Percentiles rank a stretch among this genome's conserved stretches.
Evolutionary conservation across 1,140 invertebrate genomes (phyloP).

Genomic region (Eciton burchellii): DNA sequence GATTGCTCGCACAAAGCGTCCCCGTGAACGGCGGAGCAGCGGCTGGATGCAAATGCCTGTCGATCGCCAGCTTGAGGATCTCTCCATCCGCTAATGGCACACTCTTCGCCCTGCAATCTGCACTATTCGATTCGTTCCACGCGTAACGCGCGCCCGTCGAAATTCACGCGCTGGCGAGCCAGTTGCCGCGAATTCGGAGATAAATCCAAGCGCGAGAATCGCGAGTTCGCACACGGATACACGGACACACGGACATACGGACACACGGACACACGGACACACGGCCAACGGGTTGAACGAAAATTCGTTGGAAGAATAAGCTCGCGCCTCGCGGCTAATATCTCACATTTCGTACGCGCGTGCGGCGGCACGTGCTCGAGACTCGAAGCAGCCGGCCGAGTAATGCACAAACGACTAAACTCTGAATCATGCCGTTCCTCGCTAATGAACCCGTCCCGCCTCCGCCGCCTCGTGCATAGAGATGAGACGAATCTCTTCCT

Average conservation of each 20-base stretch:
- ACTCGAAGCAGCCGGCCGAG: constrained; percentile 22
- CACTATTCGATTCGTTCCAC: constrained; percentile 5
- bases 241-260: not conserved
- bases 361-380: constrained; percentile 6
- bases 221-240: not conserved
- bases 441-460: constrained; percentile 65
- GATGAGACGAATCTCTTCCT: constrained; percentile 53
- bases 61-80: not conserved
- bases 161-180: constrained; percentile 32
- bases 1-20: not conserved
- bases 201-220: constrained; percentile 28
- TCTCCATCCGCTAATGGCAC: not conserved
- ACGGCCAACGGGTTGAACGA: constrained; percentile 25
- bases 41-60: not conserved
- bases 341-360: constrained; percentile 2
- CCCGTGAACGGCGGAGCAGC: not conserved
- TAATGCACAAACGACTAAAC: constrained; percentile 63
- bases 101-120: not conserved
- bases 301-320: constrained; percentile 29
- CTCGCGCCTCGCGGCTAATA: constrained; percentile 20
- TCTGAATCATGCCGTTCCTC: constrained; percentile 64
- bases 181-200: constrained; percentile 1
- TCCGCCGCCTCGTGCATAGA: not conserved
- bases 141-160: not conserved
- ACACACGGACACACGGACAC: not conserved